Base-by-base conservation (phyloP, 2,113 vertebrate species). In the Eublepharis macularius region DNA sequence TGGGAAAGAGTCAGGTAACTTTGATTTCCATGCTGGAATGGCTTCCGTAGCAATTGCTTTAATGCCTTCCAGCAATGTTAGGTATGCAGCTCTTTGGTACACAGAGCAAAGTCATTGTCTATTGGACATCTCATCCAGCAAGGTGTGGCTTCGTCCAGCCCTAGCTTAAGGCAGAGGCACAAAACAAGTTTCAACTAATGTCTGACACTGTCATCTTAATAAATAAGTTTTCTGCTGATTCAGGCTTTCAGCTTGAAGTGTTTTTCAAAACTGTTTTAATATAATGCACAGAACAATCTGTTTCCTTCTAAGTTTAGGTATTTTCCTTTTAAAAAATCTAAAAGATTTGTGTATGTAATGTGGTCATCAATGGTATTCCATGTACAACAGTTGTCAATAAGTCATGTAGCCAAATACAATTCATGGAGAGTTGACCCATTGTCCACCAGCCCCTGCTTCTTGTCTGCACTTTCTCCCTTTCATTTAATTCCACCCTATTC, bases 1-100 rank as follows among this genome's bases (percentile, higher is more conserved):
- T 93, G 94, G 92, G 93, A 95, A 96, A 94, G 91, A 90, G 90
- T 69, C 81, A 82, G 63, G 39, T 87, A 93, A 92, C 86, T 76
- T 86, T 83, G 78, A 90, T 92, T 87, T 87, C 39, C 1, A 39
- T 14, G 72, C 91, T 29, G 26, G 57, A 68, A 43, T 74, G 88
- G 72, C 82, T 95, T 93, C 89, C 84, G 82, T 88, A 84, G 76
- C 88, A 91, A 66, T 66, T 87, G 86, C 54, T 86, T 92, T 78
- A 82, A 32, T 81, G 76, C 86, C 93, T 82, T 91, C 2, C 1
- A 87, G 94, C 89, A 1, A 78, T 74, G 36, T 69, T 70, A 68
- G 60, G 88, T 87, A 79, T 89, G 86, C 87, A 79, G 86, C 86
- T 92, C 86, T 84, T 91, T 54, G 76, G 49, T 69, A 85, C 12